A percentile compares a stretch with the other conserved stretches of the same genome.
Conservation (phyloP, 1,140 invertebrate genomes). For the Pachyrhynchus sulphureomaculatus region DNA sequence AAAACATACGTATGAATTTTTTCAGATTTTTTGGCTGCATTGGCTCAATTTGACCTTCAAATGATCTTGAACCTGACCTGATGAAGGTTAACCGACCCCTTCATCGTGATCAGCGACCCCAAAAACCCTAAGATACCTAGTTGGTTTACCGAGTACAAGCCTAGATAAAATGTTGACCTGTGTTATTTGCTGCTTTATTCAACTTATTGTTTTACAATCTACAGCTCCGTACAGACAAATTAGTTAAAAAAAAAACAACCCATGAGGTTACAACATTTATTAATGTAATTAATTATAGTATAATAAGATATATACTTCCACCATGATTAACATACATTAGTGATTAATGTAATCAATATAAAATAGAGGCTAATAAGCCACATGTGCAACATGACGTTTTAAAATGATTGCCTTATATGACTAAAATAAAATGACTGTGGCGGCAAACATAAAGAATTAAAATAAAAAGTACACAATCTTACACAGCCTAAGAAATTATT, state of each 20-base stretch:
- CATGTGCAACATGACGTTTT: slow-evolving; percentile 52
- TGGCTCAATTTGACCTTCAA: no score
- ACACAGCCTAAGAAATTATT: slow-evolving; percentile 41
- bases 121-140: no score
- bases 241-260: neutral
- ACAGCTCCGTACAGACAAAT: no score
- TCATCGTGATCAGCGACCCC: no score
- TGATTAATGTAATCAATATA: slow-evolving; percentile 55
- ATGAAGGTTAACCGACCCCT: no score
- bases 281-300: slow-evolving; percentile 18
- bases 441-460: slow-evolving; percentile 33
- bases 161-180: no score
- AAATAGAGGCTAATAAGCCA: slow-evolving; percentile 46
- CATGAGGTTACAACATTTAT: slow-evolving; percentile 23
- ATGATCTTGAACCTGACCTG: no score
- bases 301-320: slow-evolving; percentile 27
- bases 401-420: slow-evolving; percentile 45
- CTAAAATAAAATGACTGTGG: slow-evolving; percentile 36
- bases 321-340: slow-evolving; percentile 49
- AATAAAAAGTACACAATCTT: slow-evolving; percentile 22
- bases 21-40: no score
- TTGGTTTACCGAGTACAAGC: no score
- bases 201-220: no score
- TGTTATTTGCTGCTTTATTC: no score
- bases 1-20: no score